Evolutionary conservation across 2,113 vertebrate genomes (phyloP), one percentile per base, ranked within the genome.

Genomic region (Ardeotis arabs): DNA sequence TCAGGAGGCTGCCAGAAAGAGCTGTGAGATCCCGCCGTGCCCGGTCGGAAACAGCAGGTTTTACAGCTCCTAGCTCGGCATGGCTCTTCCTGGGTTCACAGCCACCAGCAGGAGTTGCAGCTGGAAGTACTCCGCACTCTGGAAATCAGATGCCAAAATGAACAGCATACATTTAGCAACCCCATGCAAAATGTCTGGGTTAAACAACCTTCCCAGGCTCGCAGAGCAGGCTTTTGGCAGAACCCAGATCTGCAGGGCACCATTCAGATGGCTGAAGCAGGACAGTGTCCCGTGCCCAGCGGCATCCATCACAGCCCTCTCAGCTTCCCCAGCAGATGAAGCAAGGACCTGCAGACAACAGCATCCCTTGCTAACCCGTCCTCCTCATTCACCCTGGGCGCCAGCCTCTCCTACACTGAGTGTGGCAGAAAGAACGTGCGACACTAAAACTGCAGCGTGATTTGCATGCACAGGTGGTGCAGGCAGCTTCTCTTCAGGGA

Each of bases 51-150:
- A 41, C 0, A 0, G n/a, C 85, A 81, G 78, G 33, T 72, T 93
- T 92, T 73, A 80, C 92, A 96, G 88, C 95, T 80, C 93, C 8
- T 14, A 35, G 70, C 87, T 50, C 52, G 0, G n/a, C 17, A 0
- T 45, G 85, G 37, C 23, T 91, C 22, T 63, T 47, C 84, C 87
- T 35, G 64, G 60, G 88, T 81, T 92, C 93, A 77, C 47, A 85
- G 90, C 64, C 56, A 23, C 9, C 90, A 45, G 94, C 96, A 95
- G 87, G 84, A 93, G 10, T 3, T 95, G 89, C 94, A 95, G 93
- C 89, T 96, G 93, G 80, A 87, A 91, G 33, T 45, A 87, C 81
- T 95, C 82, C 3, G 6, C 39, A 3, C 60, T 76, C 85, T 86
- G 79, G 85, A 86, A 92, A 86, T 33, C 47, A 37, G 75, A 47